Evolutionary conservation across 2,797 vertebrate genomes (phyloP), one percentile per base, ranked within the genome.

Genomic region (Serranus cabrilla): DNA sequence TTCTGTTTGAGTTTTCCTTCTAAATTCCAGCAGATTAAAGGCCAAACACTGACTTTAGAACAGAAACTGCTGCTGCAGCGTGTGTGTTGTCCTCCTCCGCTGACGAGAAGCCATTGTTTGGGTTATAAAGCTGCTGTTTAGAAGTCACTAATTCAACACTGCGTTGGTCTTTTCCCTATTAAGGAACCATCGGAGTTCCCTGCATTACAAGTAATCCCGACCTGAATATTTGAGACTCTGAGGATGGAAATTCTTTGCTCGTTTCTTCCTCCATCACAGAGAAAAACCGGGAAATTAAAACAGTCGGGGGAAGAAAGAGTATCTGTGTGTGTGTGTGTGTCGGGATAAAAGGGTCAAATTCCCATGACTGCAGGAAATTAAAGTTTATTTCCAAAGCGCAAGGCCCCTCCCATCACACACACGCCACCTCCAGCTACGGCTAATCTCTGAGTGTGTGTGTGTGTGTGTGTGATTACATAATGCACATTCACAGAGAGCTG

Each of bases 341-440:
- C 1, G 2, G 87, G 76, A 77, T 80, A 85, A 89, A 79, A 60
- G 79, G 92, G 93, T 94, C 93, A 94, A 87, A 93, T 93, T 95
- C 95, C 85, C 94, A 95, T 81, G 92, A 91, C 91, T 93, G 77
- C 91, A 93, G 94, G 94, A 95, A 95, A 95, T 94, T 90, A 92
- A 89, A 89, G 92, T 93, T 95, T 94, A 91, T 94, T 95, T 94
- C 88, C 82, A 93, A 89, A 86, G 84, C 18, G 23, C 56, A 43
- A 11, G 2, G 58, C 57, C 74, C 80, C 78, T 82, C 85, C 82
- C 85, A 61, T 10, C 27, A 18, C 61, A 76, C 87, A 89, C 89
- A 90, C 62, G 56, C 76, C 77, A 76, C 81, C 66, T 39, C 70
- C 72, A 82, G 83, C 79, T 59, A 40, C 57, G 39, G 55, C 63